These are phyloP conservation scores for Andrena fulva DNA, from an alignment of 2,888 invertebrate species.

Conservation along the genomic window DNA sequence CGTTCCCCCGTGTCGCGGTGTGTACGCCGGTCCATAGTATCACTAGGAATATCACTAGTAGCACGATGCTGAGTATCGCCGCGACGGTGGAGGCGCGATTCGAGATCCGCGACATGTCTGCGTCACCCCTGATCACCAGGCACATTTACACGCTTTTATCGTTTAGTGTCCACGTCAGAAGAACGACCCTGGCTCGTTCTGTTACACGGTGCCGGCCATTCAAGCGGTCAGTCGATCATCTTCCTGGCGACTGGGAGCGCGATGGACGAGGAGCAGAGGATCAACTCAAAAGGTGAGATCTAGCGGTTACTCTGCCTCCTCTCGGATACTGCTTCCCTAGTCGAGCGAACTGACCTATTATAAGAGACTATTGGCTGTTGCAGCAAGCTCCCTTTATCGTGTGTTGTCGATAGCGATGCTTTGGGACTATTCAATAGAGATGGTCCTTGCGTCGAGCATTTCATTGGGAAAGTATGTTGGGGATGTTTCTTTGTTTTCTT, in stretches of 20 bases:
- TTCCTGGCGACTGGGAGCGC: slow-evolving; percentile 28
- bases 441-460: slow-evolving; percentile 7
- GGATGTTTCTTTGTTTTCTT: slow-evolving; percentile 1
- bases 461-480: too few species aligned
- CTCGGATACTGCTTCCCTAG: slow-evolving; percentile 62
- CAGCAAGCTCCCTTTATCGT: slow-evolving; percentile 2
- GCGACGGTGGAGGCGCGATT: slow-evolving; percentile 70
- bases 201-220: slow-evolving; percentile 29
- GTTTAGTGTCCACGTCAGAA: slow-evolving; percentile 40
- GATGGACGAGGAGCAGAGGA: slow-evolving; percentile 34
- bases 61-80: slow-evolving; percentile 70
- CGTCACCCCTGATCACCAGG: slow-evolving; percentile 23
- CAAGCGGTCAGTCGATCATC: slow-evolving; percentile 59
- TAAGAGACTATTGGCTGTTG: slow-evolving; percentile 45
- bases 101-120: slow-evolving; percentile 74
- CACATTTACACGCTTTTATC: slow-evolving; percentile 32
- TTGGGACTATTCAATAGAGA: background rate
- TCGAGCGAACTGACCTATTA: slow-evolving; percentile 42
- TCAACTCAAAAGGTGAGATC: slow-evolving; percentile 46
- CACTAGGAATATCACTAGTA: slow-evolving; percentile 73
- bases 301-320: slow-evolving; percentile 60
- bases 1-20: background rate
- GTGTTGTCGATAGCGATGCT: background rate
- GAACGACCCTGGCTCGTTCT: slow-evolving; percentile 24
- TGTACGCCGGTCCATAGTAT: slow-evolving; percentile 73